Conservation (phyloP, 1,140 invertebrate species). For the Drosophila grimshawi region DNA sequence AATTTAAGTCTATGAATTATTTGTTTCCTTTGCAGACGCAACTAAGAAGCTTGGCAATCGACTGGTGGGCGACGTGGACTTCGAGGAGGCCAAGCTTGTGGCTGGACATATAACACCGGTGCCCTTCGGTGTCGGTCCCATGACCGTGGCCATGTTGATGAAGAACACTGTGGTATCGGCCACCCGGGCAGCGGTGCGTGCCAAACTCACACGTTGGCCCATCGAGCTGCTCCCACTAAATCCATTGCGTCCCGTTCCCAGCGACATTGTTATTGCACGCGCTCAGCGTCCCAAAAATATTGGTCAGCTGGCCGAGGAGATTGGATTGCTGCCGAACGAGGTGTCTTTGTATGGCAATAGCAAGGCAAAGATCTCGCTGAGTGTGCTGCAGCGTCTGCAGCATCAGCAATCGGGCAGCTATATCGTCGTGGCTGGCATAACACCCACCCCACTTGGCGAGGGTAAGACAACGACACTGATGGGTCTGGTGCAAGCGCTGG, state of each 20-base stretch:
- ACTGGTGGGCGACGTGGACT: conserved; percentile 98
- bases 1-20: neutral
- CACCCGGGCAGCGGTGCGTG: conserved; percentile 86
- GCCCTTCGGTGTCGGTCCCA: conserved; percentile 98
- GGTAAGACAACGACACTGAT: conserved; percentile 98
- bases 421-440: conserved; percentile 98
- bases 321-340: conserved; percentile 93
- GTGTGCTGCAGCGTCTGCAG: conserved; percentile 91
- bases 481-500: conserved; percentile 96
- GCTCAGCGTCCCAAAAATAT: conserved; percentile 95
- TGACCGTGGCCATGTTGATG: conserved; percentile 99
- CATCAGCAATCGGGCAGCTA: conserved; percentile 93
- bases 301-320: conserved; percentile 90
- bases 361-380: conserved; percentile 97
- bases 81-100: conserved; percentile 90
- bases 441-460: conserved; percentile 98
- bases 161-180: conserved; percentile 96
- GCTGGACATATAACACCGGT: conserved; percentile 98
- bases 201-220: conserved; percentile 88
- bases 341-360: conserved; percentile 96
- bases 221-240: conserved; percentile 87
- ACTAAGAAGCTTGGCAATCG: conserved; percentile 93
- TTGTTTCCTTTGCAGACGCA: conserved; percentile 87
- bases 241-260: conserved; percentile 89
- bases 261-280: conserved; percentile 96